These are phyloP conservation scores for Indicator indicator DNA, from an alignment of 2,113 vertebrate species.

Conservation along the genomic window DNA sequence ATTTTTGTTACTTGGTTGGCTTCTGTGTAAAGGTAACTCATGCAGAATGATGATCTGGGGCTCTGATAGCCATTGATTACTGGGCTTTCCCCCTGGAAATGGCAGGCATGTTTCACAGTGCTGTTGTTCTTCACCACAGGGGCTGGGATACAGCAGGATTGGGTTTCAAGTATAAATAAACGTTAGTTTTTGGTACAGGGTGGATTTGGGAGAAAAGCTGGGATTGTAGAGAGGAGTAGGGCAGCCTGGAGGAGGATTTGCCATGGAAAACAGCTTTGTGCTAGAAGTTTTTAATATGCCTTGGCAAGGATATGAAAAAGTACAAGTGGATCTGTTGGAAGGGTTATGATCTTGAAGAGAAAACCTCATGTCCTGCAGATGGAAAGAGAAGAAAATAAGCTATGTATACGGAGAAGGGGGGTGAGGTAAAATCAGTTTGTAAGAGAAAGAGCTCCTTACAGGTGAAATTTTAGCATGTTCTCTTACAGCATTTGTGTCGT, in stretches of 20 bases:
- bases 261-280: neutral
- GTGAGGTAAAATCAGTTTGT: neutral
- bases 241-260: neutral
- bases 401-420: fast-evolving
- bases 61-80: neutral
- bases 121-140: neutral
- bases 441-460: neutral
- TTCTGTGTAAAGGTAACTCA: neutral
- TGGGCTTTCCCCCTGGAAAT: neutral
- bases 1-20: neutral
- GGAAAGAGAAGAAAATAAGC: neutral
- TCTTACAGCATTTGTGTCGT: fast-evolving
- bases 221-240: neutral
- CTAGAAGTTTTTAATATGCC: neutral
- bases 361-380: constrained; percentile 8
- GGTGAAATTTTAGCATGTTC: fast-evolving
- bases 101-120: neutral
- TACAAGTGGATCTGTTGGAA: constrained; percentile 8
- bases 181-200: neutral
- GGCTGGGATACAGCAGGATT: neutral
- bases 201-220: neutral
- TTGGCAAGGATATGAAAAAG: neutral
- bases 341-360: constrained; percentile 25
- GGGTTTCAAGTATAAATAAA: neutral
- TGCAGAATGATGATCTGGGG: neutral